phyloP scores from a whole-genome alignment of 2,113 vertebrate genomes.

The Porphyrio hochstetteri region DNA sequence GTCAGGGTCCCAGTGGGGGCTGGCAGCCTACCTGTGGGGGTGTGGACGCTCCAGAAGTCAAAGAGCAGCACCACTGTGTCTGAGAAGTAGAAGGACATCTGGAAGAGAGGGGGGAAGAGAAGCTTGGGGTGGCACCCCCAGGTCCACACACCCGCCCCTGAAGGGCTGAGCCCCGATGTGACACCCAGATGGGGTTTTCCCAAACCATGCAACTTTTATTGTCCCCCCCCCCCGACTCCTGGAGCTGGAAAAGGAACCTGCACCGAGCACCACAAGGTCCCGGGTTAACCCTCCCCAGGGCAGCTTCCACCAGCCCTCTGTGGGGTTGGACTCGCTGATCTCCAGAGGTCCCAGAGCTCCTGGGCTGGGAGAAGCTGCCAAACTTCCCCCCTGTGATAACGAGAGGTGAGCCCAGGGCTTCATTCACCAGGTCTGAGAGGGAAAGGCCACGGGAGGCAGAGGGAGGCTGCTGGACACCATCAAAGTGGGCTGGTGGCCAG shows the following conservation, averaged over 20 bases:
- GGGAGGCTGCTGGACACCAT: accelerated
- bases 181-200: not conserved
- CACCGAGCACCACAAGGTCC: not conserved
- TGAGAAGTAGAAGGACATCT: conserved; percentile 91
- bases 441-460: not conserved
- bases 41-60: conserved; percentile 91
- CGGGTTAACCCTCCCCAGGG: no score
- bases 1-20: accelerated
- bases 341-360: not conserved
- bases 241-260: not conserved
- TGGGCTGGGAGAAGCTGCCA: not conserved
- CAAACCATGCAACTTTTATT: not conserved
- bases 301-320: no score
- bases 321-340: no score
- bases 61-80: conserved; percentile 87
- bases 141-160: accelerated
- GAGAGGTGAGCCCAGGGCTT: not conserved
- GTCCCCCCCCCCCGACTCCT: accelerated
- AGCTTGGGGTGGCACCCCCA: not conserved
- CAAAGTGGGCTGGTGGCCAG: not conserved
- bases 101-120: conserved; percentile 17
- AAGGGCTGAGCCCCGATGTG: not conserved
- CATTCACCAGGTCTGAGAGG: accelerated
- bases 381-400: not conserved
- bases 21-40: conserved; percentile 78